Evolutionary conservation across 1,140 invertebrate species (phyloP), one percentile per base, ranked within the genome.

Genomic region (Telenomus remus): DNA sequence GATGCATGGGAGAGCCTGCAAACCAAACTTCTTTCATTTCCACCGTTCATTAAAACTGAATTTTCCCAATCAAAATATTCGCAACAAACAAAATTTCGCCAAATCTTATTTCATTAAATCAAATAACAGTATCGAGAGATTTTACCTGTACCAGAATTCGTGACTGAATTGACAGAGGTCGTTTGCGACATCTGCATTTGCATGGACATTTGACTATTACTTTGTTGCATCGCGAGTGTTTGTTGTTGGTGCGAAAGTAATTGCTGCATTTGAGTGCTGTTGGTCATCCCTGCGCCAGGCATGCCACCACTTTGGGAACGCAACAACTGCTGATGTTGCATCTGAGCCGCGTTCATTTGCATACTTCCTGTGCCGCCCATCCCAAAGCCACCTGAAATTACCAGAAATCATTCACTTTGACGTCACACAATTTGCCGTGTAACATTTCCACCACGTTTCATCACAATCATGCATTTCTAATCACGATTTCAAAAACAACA

Each of bases 161-260:
- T 77, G 37, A 87, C 83, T 0, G 85, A 84, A 68, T 82, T 88
- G 15, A 88, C 84, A 6, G 88, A 88, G 46, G 85, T 80, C 14
- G 87, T 81, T 73, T 89, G 88, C 12, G 88, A 89, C 87, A 89
- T 89, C 66, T 89, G 87, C 82, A 89, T 86, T 70, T 87, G 87
- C 86, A 89, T 85, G n/a, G 87, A 85, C 86, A 89, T 89, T 79
- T 87, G 87, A 81, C 82, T 87, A 64, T 86, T 86, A 68, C 78
- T 82, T 75, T 91, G 91, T 78, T 91, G 90, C 88, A 91, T 90
- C 76, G 90, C 90, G 11, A 91, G 83, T 1, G 88, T 87, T 81
- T 92, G 91, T 60, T 92, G 91, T 74, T 91, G 91, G 73, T 91
- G 89, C 79, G 90, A 87, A 12, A 90, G 82, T 73, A 90, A 84